phyloP scores from a whole-genome alignment of 2,113 vertebrate genomes.

The Silurus asotus region DNA sequence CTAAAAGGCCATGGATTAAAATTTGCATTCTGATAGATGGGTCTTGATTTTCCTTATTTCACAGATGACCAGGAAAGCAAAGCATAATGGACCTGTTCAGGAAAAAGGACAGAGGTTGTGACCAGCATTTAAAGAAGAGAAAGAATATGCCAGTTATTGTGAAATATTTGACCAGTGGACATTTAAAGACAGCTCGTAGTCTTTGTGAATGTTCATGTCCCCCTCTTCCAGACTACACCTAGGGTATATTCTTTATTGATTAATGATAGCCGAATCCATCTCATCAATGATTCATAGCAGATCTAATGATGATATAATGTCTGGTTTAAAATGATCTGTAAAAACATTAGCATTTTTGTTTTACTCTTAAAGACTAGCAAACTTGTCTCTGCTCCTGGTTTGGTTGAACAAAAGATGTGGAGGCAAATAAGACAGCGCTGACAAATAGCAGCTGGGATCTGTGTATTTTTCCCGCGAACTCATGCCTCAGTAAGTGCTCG shows the following conservation, averaged over 20 bases:
- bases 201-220: not conserved
- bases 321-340: not conserved
- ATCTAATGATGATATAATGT: not conserved
- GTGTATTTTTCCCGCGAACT: not conserved
- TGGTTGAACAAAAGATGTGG: not conserved
- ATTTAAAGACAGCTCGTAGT: not conserved
- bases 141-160: not conserved
- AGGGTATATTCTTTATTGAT: not conserved
- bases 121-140: not conserved
- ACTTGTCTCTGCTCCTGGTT: not conserved
- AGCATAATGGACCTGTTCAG: not conserved
- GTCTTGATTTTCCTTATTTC: not conserved
- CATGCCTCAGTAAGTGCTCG: not conserved
- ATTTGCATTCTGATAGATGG: not conserved
- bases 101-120: not conserved
- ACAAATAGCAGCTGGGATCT: not conserved
- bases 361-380: not conserved
- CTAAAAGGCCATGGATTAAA: not conserved
- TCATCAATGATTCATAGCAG: not conserved
- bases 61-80: not conserved
- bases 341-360: not conserved
- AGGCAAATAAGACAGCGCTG: not conserved
- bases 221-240: not conserved
- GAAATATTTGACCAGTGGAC: not conserved
- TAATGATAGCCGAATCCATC: not conserved